Evolutionary conservation across 2,888 invertebrate genomes (phyloP).

Genomic region (Dascillus cervinus): DNA sequence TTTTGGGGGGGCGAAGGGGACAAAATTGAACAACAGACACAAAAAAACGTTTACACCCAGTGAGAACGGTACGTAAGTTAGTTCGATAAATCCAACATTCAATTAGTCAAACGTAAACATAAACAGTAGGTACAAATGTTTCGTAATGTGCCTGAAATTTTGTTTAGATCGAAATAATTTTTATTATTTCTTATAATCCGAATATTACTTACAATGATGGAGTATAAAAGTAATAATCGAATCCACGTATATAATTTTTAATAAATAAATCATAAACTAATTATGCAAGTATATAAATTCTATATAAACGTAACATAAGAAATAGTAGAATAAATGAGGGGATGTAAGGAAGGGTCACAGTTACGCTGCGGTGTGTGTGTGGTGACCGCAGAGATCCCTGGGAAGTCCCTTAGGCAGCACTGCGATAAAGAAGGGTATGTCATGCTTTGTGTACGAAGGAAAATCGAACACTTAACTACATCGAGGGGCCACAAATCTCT

Average conservation of each 20-base stretch:
- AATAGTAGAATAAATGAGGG: conserved; percentile 28
- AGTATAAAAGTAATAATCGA: conserved; percentile 20
- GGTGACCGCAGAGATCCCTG: conserved; percentile 23
- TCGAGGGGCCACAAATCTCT: too few species aligned
- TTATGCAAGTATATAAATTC: conserved; percentile 30
- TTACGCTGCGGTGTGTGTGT: conserved; percentile 21
- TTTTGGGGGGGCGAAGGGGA: not conserved
- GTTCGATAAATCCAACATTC: too few species aligned
- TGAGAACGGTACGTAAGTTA: too few species aligned
- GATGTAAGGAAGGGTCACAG: conserved; percentile 27
- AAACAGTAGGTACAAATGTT: too few species aligned
- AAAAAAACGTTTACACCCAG: too few species aligned
- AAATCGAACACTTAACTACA: too few species aligned
- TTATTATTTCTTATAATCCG: conserved; percentile 21
- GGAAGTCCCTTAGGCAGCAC: conserved; percentile 34
- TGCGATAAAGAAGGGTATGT: conserved; percentile 35
- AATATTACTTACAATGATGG: conserved; percentile 19
- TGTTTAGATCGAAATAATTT: too few species aligned
- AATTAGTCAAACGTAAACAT: too few species aligned
- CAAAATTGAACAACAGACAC: too few species aligned
- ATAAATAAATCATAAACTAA: conserved; percentile 30
- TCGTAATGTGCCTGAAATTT: too few species aligned
- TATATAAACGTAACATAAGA: conserved; percentile 30
- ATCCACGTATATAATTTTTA: conserved; percentile 19
- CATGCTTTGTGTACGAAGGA: conserved; percentile 31